A percentile compares a stretch with the other conserved stretches of the same genome.
Conservation (phyloP, 1,140 invertebrate genomes). For the Drosophila saltans region DNA sequence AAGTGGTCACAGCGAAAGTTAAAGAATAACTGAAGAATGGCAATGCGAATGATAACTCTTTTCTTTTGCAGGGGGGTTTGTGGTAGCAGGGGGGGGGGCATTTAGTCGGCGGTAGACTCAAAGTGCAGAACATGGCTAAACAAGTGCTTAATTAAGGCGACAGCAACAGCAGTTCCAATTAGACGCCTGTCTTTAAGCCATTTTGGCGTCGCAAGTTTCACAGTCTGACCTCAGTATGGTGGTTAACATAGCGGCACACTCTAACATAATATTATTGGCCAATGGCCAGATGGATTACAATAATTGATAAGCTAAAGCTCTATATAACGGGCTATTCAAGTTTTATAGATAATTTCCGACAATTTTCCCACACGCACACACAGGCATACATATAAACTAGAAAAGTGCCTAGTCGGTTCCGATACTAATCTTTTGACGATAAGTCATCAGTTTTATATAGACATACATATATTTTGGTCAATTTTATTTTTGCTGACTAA, state of each 20-base stretch:
- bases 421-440: slow-evolving; percentile 5
- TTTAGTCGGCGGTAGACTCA: slow-evolving; percentile 1
- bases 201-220: slow-evolving; percentile 13
- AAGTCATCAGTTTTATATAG: background rate
- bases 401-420: background rate
- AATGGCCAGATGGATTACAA: slow-evolving; percentile 13
- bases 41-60: slow-evolving; percentile 9
- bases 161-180: slow-evolving; percentile 39
- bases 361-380: slow-evolving; percentile 1
- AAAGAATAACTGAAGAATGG: slow-evolving; percentile 24
- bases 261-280: background rate
- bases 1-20: slow-evolving; percentile 18
- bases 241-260: slow-evolving; percentile 39
- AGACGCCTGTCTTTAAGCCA: slow-evolving; percentile 27
- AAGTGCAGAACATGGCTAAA: slow-evolving; percentile 37
- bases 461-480: no score
- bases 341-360: slow-evolving; percentile 42
- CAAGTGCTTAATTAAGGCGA: slow-evolving; percentile 45
- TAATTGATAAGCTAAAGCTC: slow-evolving; percentile 30
- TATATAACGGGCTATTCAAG: slow-evolving; percentile 35
- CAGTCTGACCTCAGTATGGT: slow-evolving; percentile 33
- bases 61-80: background rate
- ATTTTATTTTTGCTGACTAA: background rate
- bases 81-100: background rate
- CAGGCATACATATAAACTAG: background rate